Conservation (phyloP, 2,888 invertebrate genomes). For the Hyppa rectilinea region DNA sequence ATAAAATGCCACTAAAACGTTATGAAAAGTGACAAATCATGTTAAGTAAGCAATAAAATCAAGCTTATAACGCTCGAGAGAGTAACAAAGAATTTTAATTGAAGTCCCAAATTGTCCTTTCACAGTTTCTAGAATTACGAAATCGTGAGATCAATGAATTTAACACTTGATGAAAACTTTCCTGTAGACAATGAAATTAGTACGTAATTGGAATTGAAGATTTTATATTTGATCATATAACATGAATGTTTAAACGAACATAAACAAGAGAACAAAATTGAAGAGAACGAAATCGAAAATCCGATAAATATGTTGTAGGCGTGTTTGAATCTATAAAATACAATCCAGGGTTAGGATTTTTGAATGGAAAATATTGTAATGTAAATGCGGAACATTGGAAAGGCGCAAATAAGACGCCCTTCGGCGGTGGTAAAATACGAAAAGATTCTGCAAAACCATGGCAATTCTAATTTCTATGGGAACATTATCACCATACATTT, state of each 20-base stretch:
- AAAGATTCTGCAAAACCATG: not conserved
- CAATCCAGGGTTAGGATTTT: conserved; percentile 23
- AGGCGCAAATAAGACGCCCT: conserved; percentile 35
- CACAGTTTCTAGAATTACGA: conserved; percentile 11
- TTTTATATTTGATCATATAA: conserved; percentile 2
- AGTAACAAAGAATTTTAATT: conserved; percentile 41
- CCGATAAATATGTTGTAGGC: conserved; percentile 36
- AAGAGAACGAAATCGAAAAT: conserved; percentile 35
- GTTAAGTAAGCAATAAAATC: conserved; percentile 33
- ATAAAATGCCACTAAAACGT: conserved; percentile 16
- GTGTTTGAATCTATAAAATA: conserved; percentile 44
- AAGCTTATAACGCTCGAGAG: conserved; percentile 13
- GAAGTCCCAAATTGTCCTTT: conserved; percentile 29
- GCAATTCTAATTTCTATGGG: conserved; percentile 8
- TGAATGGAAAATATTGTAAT: conserved; percentile 29
- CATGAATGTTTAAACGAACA: conserved; percentile 28
- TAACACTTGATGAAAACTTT: conserved; percentile 17
- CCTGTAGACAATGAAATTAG: not conserved
- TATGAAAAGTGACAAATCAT: conserved; percentile 40
- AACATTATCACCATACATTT: not conserved
- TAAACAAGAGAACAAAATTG: conserved; percentile 13
- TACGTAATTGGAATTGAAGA: conserved; percentile 10
- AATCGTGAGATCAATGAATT: conserved; percentile 16
- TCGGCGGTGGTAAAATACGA: conserved; percentile 7
- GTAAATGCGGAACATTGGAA: conserved; percentile 26